A percentile compares a stretch with the other conserved stretches of the same genome.
phyloP scores from a whole-genome alignment of 2,888 invertebrate species.

The Hydroisotoma schaefferi region DNA sequence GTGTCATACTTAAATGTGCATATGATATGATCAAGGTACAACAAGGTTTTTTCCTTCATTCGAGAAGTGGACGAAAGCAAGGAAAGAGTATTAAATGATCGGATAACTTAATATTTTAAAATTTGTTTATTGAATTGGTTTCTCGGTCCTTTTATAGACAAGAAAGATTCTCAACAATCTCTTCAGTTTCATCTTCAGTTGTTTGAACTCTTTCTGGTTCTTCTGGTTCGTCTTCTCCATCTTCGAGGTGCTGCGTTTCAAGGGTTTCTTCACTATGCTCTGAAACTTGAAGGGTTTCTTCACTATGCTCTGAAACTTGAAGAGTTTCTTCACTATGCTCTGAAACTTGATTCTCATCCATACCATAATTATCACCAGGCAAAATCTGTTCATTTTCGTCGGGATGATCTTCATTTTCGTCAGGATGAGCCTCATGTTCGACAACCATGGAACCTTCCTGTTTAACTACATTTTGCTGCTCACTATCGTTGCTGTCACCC shows the following conservation, averaged over 20 bases:
- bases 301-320: neutral
- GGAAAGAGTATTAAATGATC: no score
- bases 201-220: neutral
- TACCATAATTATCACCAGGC: no score
- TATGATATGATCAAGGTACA: no score
- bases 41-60: no score
- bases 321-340: neutral
- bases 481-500: conserved; percentile 5
- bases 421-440: neutral
- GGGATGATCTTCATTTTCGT: neutral
- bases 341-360: neutral
- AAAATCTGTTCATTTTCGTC: neutral
- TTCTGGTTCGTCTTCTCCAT: neutral
- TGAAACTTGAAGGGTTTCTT: neutral
- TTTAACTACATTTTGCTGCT: neutral
- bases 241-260: neutral
- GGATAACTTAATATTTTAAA: no score
- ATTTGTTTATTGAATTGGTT: no score
- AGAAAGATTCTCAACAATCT: no score
- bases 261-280: neutral
- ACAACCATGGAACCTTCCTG: neutral
- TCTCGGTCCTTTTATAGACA: no score
- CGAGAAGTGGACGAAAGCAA: no score
- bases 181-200: no score
- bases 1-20: no score